These are phyloP conservation scores for Rhodeus uyekii DNA, from an alignment of 2,797 vertebrate genomes.

Conservation along the genomic window DNA sequence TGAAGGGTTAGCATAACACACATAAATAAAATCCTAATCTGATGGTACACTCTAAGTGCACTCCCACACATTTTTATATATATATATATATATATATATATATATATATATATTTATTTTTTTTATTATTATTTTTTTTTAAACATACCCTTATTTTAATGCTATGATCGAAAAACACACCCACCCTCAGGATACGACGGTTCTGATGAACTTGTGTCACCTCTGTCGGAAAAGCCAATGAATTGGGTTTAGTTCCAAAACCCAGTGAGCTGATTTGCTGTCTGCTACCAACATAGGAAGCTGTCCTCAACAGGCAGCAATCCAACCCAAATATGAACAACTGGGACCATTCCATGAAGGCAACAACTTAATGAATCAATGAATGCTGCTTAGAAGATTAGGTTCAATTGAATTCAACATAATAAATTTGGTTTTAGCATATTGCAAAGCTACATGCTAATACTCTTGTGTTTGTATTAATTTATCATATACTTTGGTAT, in stretches of 20 bases:
- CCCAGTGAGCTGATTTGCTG: not conserved
- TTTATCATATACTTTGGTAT: not conserved
- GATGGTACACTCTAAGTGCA: not conserved
- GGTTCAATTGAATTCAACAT: not conserved
- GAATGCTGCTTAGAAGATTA: not conserved
- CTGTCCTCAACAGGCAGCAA: not conserved
- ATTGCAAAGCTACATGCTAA: not conserved
- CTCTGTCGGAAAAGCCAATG: slow-evolving; percentile 10
- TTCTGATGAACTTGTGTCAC: slow-evolving; percentile 18
- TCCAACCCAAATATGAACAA: not conserved
- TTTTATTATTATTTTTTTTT: no score
- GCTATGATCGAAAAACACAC: slow-evolving; percentile 26
- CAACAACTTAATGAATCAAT: not conserved
- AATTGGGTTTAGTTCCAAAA: not conserved
- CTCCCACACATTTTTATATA: no score
- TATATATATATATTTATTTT: no score
- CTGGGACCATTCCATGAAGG: not conserved
- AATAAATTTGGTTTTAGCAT: no score
- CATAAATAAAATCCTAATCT: not conserved
- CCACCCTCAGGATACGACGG: slow-evolving; percentile 26
- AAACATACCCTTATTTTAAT: slow-evolving; percentile 27
- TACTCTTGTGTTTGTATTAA: not conserved
- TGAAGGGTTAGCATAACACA: slow-evolving; percentile 7
- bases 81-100: no score
- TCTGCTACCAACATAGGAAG: not conserved